Evolutionary conservation across 53 echinoderm and acorn worm species (phyloP).

Genomic region (Mesocentrotus franciscanus): DNA sequence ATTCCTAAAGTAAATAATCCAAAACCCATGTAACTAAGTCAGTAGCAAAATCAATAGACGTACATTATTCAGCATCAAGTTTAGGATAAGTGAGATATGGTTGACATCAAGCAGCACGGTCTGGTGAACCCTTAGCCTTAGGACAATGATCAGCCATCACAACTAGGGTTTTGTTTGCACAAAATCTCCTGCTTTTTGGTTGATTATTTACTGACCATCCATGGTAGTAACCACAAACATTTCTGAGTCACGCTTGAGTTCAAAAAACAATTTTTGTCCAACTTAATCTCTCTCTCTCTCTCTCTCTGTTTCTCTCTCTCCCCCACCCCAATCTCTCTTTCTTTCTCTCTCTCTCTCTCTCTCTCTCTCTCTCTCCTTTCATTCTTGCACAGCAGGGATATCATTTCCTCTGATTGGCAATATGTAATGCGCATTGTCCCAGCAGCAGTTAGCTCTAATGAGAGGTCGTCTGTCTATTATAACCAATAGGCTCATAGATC

Average conservation of each 20-base stretch:
- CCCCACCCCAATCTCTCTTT: neutral
- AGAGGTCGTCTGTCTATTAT: neutral
- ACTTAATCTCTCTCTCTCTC: neutral
- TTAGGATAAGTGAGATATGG: neutral
- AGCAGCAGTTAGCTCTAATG: slow-evolving; percentile 36
- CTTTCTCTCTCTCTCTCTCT: neutral
- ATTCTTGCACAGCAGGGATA: neutral
- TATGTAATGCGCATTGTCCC: neutral
- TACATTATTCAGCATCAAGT: neutral
- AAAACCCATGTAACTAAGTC: neutral
- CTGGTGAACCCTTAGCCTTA: neutral
- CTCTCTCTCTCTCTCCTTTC: neutral
- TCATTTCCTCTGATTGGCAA: neutral
- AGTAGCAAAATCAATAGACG: neutral
- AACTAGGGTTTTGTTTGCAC: neutral
- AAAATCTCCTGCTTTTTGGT: neutral
- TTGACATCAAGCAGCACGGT: neutral
- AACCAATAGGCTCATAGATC: neutral
- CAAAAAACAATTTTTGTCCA: neutral
- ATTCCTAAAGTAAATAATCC: neutral
- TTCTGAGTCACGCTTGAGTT: slow-evolving; percentile 7
- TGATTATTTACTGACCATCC: slow-evolving; percentile 26
- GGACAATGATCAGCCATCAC: neutral
- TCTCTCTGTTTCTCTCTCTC: slow-evolving; percentile 15
- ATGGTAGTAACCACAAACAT: slow-evolving; percentile 38